Evolutionary conservation across 2,888 invertebrate genomes (phyloP).

Genomic region (Ecdyonurus torrentis): DNA sequence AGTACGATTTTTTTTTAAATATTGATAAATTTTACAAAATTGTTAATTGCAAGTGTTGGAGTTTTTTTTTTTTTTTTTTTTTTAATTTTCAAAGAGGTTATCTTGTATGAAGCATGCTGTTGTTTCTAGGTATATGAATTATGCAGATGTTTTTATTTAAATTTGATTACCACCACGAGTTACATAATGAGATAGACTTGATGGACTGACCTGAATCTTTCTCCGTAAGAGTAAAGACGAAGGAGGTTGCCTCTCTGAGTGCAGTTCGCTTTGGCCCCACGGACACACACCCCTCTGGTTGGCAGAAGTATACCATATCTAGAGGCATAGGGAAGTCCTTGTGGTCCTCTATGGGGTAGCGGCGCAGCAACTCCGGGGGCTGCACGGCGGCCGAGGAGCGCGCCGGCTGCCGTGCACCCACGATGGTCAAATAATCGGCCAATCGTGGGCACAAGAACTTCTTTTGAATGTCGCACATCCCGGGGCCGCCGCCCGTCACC

Average conservation of each 20-base stretch:
- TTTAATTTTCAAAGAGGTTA: too few species aligned
- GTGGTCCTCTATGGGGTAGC: constrained; percentile 93
- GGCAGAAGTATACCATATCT: constrained; percentile 99
- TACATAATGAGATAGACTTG: too few species aligned
- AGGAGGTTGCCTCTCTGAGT: constrained; percentile 81
- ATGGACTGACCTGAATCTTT: constrained; percentile 87
- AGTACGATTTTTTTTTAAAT: too few species aligned
- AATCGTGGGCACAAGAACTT: constrained; percentile 70
- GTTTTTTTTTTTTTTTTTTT: too few species aligned
- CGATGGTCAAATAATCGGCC: constrained; percentile 94
- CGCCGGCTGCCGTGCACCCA: constrained; percentile 65
- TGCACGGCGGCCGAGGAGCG: constrained; percentile 28
- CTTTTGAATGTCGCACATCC: constrained; percentile 43
- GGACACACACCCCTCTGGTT: constrained; percentile 94
- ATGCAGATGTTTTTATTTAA: too few species aligned
- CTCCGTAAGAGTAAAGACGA: constrained; percentile 95
- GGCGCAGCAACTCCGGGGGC: constrained; percentile 84
- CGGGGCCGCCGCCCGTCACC: not conserved
- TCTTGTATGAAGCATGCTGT: too few species aligned
- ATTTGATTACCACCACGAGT: too few species aligned
- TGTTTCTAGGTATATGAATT: too few species aligned
- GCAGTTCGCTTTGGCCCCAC: constrained; percentile 75
- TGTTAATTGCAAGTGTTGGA: too few species aligned
- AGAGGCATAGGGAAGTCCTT: constrained; percentile 92
- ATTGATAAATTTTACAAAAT: too few species aligned